Percentiles rank a stretch among this genome's conserved stretches.
These are phyloP conservation scores for Neodon shergylaensis DNA, from an alignment of 2,113 vertebrate genomes.

Conservation along the genomic window DNA sequence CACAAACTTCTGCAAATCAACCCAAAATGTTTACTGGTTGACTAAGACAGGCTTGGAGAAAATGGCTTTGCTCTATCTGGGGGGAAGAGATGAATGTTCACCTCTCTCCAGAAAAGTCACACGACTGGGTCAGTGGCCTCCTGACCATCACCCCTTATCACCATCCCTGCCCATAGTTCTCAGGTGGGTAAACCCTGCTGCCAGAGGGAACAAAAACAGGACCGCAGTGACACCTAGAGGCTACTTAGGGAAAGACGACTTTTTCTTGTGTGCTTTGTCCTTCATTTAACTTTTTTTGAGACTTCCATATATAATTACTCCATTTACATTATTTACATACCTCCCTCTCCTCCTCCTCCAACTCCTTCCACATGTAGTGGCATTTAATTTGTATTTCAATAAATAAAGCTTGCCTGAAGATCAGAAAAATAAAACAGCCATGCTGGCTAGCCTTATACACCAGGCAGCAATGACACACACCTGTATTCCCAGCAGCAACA, in stretches of 20 bases:
- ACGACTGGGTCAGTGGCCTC: not conserved
- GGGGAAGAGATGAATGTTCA: not conserved
- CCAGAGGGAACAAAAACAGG: not conserved
- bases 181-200: not conserved
- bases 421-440: no score
- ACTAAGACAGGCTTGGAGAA: not conserved
- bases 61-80: not conserved
- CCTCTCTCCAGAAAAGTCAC: not conserved
- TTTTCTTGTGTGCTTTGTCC: not conserved
- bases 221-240: not conserved
- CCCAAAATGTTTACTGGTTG: not conserved
- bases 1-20: not conserved
- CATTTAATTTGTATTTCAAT: no score
- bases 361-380: no score
- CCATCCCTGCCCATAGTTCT: not conserved
- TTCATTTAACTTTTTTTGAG: not conserved
- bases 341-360: not conserved
- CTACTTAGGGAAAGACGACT: not conserved
- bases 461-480: no score
- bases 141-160: not conserved
- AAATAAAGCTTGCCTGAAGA: no score
- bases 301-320: not conserved
- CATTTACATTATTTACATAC: not conserved
- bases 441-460: no score
- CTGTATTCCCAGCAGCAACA: no score